Evolutionary conservation across 2,888 invertebrate genomes (phyloP).

Genomic region (Acleris sparsana): DNA sequence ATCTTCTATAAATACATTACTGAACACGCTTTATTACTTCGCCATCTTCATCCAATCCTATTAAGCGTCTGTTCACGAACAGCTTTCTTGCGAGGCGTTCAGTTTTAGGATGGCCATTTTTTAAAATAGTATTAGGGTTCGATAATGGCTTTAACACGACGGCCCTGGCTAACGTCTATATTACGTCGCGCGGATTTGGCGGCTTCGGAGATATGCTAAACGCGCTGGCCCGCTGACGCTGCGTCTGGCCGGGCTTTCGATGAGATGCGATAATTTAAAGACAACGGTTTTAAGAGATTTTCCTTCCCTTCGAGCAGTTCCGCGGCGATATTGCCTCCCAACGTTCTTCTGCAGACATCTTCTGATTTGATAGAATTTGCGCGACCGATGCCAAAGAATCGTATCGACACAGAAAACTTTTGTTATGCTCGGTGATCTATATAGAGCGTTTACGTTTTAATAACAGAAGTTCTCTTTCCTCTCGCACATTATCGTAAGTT

Average conservation of each 20-base stretch:
- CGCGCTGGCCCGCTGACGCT: conserved; percentile 68
- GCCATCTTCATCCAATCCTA: conserved; percentile 81
- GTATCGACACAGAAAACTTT: conserved; percentile 21
- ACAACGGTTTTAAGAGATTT: conserved; percentile 64
- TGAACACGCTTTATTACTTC: conserved; percentile 81
- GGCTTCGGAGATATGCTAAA: conserved; percentile 75
- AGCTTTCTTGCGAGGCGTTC: conserved; percentile 64
- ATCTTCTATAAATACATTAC: conserved; percentile 80
- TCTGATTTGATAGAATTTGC: conserved; percentile 49
- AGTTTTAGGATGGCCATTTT: conserved; percentile 76
- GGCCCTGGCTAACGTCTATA: conserved; percentile 63
- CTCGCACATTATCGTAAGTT: conserved; percentile 32
- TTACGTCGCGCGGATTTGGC: conserved; percentile 66
- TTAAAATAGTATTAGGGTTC: conserved; percentile 77
- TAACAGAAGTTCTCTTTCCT: conserved; percentile 27
- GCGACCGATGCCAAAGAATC: conserved; percentile 54
- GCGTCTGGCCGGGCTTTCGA: conserved; percentile 67
- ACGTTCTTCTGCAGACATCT: conserved; percentile 22
- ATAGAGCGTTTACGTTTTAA: conserved; percentile 37
- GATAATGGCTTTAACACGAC: conserved; percentile 74
- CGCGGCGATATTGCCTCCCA: conserved; percentile 62
- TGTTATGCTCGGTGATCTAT: conserved; percentile 34
- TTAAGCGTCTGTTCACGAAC: conserved; percentile 75
- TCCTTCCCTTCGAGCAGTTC: conserved; percentile 47
- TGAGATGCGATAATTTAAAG: conserved; percentile 75